phyloP scores from a whole-genome alignment of 2,113 vertebrate genomes.

The Cyprinodon tularosa region DNA sequence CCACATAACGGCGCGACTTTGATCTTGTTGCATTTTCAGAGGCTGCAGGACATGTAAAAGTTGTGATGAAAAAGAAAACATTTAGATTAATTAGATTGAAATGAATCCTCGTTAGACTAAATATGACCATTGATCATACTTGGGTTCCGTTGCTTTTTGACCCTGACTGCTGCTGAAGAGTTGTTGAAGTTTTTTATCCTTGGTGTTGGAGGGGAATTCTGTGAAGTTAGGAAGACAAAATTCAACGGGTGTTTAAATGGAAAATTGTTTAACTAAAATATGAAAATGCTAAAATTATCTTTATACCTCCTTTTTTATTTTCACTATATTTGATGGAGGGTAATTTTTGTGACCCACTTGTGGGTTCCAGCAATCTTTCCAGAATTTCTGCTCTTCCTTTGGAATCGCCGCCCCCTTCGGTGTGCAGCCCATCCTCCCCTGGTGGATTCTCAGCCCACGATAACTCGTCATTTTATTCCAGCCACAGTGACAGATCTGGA shows the following conservation, averaged over 20 bases:
- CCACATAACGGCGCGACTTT: not conserved
- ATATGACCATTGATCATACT: not conserved
- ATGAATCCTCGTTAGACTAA: not conserved
- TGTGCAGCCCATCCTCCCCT: slow-evolving; percentile 45
- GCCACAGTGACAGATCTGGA: slow-evolving; percentile 45
- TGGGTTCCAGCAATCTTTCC: not conserved
- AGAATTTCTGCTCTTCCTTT: not conserved
- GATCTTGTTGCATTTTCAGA: not conserved
- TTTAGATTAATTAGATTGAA: not conserved
- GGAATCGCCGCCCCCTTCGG: slow-evolving; percentile 13
- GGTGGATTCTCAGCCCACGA: slow-evolving; percentile 35
- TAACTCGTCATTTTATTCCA: slow-evolving; percentile 39
- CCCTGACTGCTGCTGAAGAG: not conserved
- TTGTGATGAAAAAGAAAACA: not conserved
- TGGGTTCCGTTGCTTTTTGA: not conserved
- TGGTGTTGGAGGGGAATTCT: slow-evolving; percentile 1
- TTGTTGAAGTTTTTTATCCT: not conserved
- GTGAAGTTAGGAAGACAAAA: not conserved
- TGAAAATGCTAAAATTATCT: too few species aligned
- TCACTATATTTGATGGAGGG: not conserved
- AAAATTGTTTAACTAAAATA: not conserved
- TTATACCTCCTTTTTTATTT: not conserved
- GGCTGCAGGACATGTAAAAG: not conserved
- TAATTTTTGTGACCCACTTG: not conserved
- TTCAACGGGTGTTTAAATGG: not conserved